Evolutionary conservation across 2,113 vertebrate species (phyloP), one percentile per base, ranked within the genome.

Genomic region (Epinephelus lanceolatus): DNA sequence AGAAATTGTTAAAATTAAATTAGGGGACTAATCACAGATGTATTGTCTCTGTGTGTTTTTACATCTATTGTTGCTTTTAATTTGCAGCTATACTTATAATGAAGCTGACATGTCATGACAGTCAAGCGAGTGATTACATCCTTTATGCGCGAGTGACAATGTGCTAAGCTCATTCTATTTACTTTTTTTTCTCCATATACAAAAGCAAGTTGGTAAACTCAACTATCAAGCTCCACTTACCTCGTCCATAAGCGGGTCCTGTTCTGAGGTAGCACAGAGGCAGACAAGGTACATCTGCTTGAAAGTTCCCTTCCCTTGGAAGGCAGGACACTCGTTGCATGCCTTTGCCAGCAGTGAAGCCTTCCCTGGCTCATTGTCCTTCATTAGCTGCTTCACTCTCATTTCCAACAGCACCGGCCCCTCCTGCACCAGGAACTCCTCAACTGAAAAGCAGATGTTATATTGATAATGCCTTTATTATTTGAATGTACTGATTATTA

Each of bases 281-380:
- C 98, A 99, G 76, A 97, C 97, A 23, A 99, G 95, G 93, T 98
- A 96, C 85, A 96, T 97, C 95, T 99, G 98, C 89, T 96, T 98
- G 92, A 99, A 99, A 92, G 95, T 93, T 70, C 96, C 96, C 92
- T 96, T 96, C 71, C 91, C 93, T 80, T 96, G 94, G 88, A 99
- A 96, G 88, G 94, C 95, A n/a, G 95, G 94, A 77, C 95, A 95
- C 76, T 99, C 96, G 14, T 95, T 95, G 93, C 98, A 99, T 19
- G 96, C 91, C 93, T 97, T 98, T 85, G 98, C 97, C 93, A 99
- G 93, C 85, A 94, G 90, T 45, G 96, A 96, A 71, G 98, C 97
- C 93, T 96, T 95, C 0, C 73, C 95, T 86, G 96, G 89, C 72
- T 96, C 94, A 92, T 94, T 96, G 79, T 96, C 95, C 94, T 99